These are phyloP conservation scores for Platygyra sinensis DNA, from an alignment of 64 coral and sea anemone species.

Conservation along the genomic window DNA sequence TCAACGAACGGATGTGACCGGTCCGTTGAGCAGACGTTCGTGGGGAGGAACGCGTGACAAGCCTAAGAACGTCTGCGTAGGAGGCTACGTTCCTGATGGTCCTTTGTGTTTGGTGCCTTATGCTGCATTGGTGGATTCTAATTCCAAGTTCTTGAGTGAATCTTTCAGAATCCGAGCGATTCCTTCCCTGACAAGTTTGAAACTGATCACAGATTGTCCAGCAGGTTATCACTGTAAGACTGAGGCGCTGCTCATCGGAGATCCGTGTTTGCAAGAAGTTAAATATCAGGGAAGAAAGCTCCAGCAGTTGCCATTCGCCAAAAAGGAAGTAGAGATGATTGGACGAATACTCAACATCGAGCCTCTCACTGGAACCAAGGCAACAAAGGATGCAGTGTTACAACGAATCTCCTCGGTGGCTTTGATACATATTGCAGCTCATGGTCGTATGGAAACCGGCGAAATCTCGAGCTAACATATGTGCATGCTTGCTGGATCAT, in stretches of 20 bases:
- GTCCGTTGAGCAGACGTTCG: background rate
- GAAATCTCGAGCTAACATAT: too few species aligned
- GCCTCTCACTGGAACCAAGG: too few species aligned
- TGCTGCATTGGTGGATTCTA: background rate
- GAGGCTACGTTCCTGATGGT: background rate
- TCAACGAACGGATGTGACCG: too few species aligned
- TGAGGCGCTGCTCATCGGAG: background rate
- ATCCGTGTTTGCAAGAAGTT: slow-evolving; percentile 18
- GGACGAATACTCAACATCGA: too few species aligned
- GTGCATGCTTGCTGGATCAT: too few species aligned
- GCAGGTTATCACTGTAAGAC: background rate
- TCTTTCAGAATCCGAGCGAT: slow-evolving; percentile 11
- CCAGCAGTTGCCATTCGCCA: too few species aligned
- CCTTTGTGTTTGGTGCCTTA: slow-evolving; percentile 2
- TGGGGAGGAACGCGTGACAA: background rate
- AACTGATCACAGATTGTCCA: background rate
- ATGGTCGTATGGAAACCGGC: too few species aligned
- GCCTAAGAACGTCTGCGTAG: too few species aligned
- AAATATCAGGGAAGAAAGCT: background rate
- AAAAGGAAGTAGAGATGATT: too few species aligned
- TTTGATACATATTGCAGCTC: too few species aligned
- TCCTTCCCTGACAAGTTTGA: background rate
- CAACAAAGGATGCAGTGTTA: too few species aligned
- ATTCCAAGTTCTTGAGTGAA: background rate
- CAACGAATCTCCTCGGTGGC: too few species aligned